Percentiles rank a stretch among this genome's conserved stretches.
These are phyloP conservation scores for Chloroceryle aenea DNA, from an alignment of 2,113 vertebrate genomes.

Conservation along the genomic window DNA sequence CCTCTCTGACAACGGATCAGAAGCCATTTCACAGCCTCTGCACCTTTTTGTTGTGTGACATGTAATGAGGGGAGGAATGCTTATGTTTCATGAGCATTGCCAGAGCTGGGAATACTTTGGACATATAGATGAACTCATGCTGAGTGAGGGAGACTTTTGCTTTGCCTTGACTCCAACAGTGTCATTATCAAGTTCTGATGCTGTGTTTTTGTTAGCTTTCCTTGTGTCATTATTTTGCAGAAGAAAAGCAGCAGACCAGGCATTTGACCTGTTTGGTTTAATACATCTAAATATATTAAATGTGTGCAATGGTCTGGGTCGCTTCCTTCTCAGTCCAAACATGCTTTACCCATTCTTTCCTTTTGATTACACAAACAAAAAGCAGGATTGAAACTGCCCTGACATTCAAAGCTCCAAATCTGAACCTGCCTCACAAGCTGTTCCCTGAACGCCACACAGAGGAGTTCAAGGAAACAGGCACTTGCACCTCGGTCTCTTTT, in stretches of 20 bases:
- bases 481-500: not conserved
- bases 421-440: not conserved
- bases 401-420: not conserved
- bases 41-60: not conserved
- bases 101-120: not conserved
- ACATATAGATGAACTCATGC: not conserved
- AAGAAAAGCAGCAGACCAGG: not conserved
- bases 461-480: not conserved
- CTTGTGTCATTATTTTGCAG: not conserved
- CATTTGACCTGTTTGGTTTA: slow-evolving; percentile 27
- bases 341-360: not conserved
- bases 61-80: not conserved
- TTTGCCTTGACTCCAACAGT: not conserved
- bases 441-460: not conserved
- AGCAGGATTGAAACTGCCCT: not conserved
- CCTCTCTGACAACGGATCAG: accelerated
- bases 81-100: not conserved
- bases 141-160: not conserved
- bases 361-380: slow-evolving; percentile 11
- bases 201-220: not conserved
- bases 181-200: not conserved
- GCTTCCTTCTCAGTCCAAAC: slow-evolving; percentile 10
- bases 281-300: slow-evolving; percentile 13
- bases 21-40: not conserved
- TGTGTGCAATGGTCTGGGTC: not conserved